Evolutionary conservation across 1,140 invertebrate genomes (phyloP).

Genomic region (Meloidogyne hapla): DNA sequence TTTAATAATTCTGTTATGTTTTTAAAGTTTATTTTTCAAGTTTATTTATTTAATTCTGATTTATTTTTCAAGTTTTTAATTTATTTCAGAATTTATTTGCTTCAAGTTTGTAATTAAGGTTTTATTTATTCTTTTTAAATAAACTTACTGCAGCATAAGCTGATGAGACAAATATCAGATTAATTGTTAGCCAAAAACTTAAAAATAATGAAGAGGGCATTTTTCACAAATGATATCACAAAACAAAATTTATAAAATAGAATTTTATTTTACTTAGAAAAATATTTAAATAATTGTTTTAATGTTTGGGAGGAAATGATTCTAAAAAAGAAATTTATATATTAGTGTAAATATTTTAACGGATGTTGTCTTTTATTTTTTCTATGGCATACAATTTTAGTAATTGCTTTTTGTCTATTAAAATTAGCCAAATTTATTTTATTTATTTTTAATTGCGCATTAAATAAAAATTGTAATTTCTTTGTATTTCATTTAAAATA

Average conservation of each 20-base stretch:
- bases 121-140: neutral
- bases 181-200: neutral
- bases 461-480: neutral
- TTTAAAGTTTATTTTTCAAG: no score
- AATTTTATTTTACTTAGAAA: neutral
- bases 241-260: neutral
- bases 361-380: neutral
- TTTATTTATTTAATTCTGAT: no score
- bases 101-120: no score
- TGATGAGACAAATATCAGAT: neutral
- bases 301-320: no score
- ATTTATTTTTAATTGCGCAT: neutral
- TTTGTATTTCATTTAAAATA: no score
- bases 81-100: no score
- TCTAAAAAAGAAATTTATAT: no score
- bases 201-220: neutral
- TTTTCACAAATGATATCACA: neutral
- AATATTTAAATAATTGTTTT: no score
- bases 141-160: neutral
- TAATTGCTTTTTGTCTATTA: neutral
- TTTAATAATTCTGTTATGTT: no score
- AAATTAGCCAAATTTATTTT: constrained; percentile 6
- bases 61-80: no score
- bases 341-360: neutral
- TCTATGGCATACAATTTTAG: neutral